These are phyloP conservation scores for Elysia crispata DNA, from an alignment of 2,888 invertebrate genomes.

Conservation along the genomic window DNA sequence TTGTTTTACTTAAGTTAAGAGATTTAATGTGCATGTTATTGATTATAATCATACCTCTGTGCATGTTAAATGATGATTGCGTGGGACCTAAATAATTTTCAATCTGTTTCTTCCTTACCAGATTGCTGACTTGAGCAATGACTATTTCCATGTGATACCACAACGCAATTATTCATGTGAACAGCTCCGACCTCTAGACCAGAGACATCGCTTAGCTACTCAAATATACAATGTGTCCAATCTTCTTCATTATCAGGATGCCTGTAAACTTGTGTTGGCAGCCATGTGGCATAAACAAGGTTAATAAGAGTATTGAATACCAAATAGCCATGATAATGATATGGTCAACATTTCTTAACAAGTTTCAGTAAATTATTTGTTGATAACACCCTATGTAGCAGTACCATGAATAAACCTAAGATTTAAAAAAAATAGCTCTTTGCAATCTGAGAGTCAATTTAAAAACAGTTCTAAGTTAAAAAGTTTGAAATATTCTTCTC, in stretches of 20 bases:
- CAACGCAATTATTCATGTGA: constrained; percentile 75
- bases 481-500: no score
- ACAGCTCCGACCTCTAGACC: constrained; percentile 73
- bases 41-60: no score
- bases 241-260: constrained; percentile 74
- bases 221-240: constrained; percentile 69
- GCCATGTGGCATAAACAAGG: constrained; percentile 68
- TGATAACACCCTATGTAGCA: background rate
- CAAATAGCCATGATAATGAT: background rate
- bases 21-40: no score
- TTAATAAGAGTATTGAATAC: constrained; percentile 41
- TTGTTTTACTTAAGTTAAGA: no score
- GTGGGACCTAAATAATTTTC: background rate
- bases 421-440: no score
- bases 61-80: no score
- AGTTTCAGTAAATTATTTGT: background rate
- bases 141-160: constrained; percentile 78
- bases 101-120: constrained; percentile 47
- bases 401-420: no score
- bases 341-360: background rate
- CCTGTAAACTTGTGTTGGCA: constrained; percentile 71
- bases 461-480: no score
- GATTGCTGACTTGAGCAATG: constrained; percentile 76
- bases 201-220: constrained; percentile 59
- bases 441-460: no score